phyloP scores from a whole-genome alignment of 2,113 vertebrate species.

The Antechinus stuartii region DNA sequence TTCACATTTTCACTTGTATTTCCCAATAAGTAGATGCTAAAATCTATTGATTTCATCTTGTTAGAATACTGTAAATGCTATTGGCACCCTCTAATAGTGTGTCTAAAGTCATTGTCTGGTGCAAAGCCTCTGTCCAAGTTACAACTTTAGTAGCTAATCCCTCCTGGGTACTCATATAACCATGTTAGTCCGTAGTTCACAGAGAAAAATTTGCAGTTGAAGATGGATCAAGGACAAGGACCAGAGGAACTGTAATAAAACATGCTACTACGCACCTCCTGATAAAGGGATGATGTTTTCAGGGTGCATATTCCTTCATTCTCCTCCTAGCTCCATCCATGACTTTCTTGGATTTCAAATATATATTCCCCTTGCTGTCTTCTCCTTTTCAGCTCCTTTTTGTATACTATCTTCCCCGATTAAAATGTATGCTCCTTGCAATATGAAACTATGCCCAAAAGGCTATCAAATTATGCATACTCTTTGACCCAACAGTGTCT shows the following conservation, averaged over 20 bases:
- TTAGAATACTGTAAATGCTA: neutral
- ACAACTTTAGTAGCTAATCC: neutral
- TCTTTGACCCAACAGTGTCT: too few species aligned
- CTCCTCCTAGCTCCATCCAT: neutral
- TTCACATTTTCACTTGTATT: neutral
- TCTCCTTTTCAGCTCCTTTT: neutral
- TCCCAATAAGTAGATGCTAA: neutral
- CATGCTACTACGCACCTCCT: neutral
- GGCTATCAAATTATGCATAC: too few species aligned
- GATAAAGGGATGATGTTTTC: neutral
- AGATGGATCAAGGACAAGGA: neutral
- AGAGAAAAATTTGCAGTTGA: neutral
- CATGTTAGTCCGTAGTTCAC: neutral
- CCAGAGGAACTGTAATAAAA: neutral
- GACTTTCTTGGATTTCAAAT: neutral
- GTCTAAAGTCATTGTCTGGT: neutral
- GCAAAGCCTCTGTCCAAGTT: neutral
- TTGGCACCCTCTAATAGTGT: neutral
- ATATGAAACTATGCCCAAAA: too few species aligned
- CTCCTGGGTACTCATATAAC: neutral
- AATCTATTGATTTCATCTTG: neutral
- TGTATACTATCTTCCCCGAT: neutral
- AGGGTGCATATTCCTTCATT: neutral
- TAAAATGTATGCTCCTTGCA: neutral
- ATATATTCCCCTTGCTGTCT: neutral